phyloP scores from a whole-genome alignment of 2,797 vertebrate genomes.

The Microhierax caerulescens region DNA sequence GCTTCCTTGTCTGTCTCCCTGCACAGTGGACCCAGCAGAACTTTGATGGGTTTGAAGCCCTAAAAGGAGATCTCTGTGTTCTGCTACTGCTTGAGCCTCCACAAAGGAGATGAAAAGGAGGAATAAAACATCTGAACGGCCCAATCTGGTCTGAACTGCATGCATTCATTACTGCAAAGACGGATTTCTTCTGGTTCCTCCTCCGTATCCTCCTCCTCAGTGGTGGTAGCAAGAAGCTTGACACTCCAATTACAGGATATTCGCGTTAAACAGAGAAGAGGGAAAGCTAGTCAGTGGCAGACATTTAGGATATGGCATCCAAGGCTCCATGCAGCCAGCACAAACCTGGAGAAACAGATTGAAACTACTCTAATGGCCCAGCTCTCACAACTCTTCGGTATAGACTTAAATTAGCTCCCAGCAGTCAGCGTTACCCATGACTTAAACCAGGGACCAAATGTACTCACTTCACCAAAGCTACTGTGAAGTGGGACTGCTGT shows the following conservation, averaged over 20 bases:
- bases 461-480: background rate
- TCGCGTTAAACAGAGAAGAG: conserved; percentile 8
- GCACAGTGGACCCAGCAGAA: background rate
- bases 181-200: conserved; percentile 28
- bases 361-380: background rate
- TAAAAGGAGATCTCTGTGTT: conserved; percentile 9
- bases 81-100: background rate
- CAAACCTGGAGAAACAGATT: background rate
- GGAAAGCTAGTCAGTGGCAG: background rate
- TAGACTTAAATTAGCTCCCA: background rate
- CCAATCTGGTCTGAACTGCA: background rate
- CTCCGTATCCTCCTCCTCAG: conserved; percentile 29
- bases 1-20: background rate
- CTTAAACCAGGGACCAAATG: background rate
- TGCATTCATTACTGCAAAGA: conserved; percentile 1
- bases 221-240: background rate
- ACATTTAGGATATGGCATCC: background rate
- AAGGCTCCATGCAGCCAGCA: background rate
- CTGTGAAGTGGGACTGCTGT: background rate
- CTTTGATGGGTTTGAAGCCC: conserved; percentile 30
- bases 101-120: conserved; percentile 20
- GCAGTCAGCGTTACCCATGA: background rate
- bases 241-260: conserved; percentile 34
- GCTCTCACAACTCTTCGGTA: background rate
- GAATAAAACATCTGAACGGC: conserved; percentile 33